Evolutionary conservation across 2,113 vertebrate species (phyloP).

Genomic region (Xiphophorus couchianus): DNA sequence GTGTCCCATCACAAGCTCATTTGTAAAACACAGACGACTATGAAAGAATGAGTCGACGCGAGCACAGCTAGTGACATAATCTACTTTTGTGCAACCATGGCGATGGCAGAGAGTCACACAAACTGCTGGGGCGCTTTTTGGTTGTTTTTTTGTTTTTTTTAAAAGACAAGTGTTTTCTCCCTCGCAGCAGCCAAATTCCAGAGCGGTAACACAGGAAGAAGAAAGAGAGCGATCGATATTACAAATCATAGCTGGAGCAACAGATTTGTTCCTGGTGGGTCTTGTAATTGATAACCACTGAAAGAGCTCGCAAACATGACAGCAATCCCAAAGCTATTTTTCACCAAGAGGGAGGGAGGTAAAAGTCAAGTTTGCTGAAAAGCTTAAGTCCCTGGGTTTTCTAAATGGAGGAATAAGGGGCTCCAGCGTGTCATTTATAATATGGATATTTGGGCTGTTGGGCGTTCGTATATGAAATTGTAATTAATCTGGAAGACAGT

Average conservation of each 20-base stretch:
- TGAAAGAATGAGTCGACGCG: slow-evolving; percentile 16
- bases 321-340: background rate
- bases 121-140: background rate
- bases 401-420: background rate
- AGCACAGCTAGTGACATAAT: slow-evolving; percentile 9
- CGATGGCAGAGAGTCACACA: slow-evolving; percentile 1
- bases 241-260: slow-evolving; percentile 6
- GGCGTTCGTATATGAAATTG: background rate
- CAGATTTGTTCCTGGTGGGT: background rate
- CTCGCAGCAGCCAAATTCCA: slow-evolving; percentile 4
- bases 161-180: slow-evolving; percentile 1
- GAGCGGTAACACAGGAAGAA: background rate
- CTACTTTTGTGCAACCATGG: slow-evolving; percentile 31
- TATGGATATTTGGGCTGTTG: background rate
- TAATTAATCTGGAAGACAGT: background rate
- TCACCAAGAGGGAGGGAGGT: background rate
- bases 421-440: background rate
- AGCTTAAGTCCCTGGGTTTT: background rate
- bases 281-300: background rate
- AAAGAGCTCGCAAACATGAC: background rate
- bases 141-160: background rate
- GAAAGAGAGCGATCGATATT: background rate
- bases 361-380: background rate
- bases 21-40: slow-evolving; percentile 25
- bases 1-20: background rate